Base-by-base conservation (phyloP, 2,888 invertebrate genomes). In the Ormyrus labotus region DNA sequence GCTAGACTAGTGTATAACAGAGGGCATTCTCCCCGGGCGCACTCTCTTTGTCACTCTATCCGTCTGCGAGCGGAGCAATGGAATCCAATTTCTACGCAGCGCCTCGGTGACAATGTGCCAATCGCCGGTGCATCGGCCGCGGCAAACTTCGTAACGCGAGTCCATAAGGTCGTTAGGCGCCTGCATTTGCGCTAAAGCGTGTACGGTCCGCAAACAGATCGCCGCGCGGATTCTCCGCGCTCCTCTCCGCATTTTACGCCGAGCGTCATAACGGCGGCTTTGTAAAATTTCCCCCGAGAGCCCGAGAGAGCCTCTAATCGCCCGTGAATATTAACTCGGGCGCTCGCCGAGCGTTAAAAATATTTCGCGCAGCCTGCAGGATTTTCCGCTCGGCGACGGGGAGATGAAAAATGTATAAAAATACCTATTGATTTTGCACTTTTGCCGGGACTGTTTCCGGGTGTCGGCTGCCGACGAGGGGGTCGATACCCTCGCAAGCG, bases 61-160 rank as follows among this genome's bases (percentile, higher is more conserved):
- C 4, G 45, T 53, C 34, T 34, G 34, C 34, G 34, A 34, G 84
- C 82, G 76, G 67, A 84, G 84, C 84, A 83, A 34, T 34, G 84
- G 84, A 84, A 84, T 78, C 80, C 82, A 82, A 81, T 83, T 83
- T 80, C 73, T 63, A 65, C 76, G 75, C 85, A 79, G 84, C 84
- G 85, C 85, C 85, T 86, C 87, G 80, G 85, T 85, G 86, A 85
- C 85, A 85, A 82, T 82, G 85, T 82, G 83, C 81, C 84, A 82
- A 84, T 84, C 81, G 83, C 83, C 86, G 84, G 85, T 87, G 51
- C 11, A 19, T 10, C n/a, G 61, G 9, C 34, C n/a, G 10, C n/a
- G 57, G 34, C 34, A 60, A 67, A 65, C 72, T 78, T 11, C 60
- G 67, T 61, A 79, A 74, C 74, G 67, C 67, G 67, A 60, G 53